These are phyloP conservation scores for Drosophila subquinaria DNA, from an alignment of 2,888 invertebrate genomes.

Conservation along the genomic window DNA sequence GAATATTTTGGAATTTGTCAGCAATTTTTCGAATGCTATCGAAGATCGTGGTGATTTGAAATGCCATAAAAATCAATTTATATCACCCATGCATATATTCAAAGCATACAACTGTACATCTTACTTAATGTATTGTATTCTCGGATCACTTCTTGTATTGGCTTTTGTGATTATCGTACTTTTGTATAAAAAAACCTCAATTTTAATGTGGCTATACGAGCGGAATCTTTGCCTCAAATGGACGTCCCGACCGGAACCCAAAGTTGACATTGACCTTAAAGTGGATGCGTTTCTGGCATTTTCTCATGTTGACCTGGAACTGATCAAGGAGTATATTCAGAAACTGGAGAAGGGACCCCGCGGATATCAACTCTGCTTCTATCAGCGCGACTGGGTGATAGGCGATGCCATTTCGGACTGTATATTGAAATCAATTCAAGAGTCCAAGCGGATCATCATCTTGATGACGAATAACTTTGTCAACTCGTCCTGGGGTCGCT, in stretches of 20 bases:
- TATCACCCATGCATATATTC: no score
- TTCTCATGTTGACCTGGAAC: conserved; percentile 30
- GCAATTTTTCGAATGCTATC: background rate
- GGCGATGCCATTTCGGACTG: conserved; percentile 43
- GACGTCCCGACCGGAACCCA: conserved; percentile 11
- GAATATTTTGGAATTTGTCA: background rate
- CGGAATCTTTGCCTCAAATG: conserved; percentile 26
- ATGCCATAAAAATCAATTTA: no score
- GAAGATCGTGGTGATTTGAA: background rate
- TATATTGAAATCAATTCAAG: conserved; percentile 30
- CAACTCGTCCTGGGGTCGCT: conserved; percentile 42
- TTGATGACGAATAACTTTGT: conserved; percentile 43
- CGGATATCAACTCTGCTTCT: conserved; percentile 30
- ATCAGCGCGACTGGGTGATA: conserved; percentile 42
- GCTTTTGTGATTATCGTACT: no score
- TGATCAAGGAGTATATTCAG: conserved; percentile 37
- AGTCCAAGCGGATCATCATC: conserved; percentile 38
- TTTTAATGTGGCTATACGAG: conserved; percentile 40
- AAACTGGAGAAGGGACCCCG: conserved; percentile 20
- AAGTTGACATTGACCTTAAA: background rate
- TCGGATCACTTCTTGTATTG: no score
- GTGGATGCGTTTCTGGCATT: conserved; percentile 41
- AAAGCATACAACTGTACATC: no score
- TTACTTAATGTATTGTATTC: no score
- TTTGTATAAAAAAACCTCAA: background rate